Conservation (phyloP, 2,113 vertebrate species). For the Microcebus griseorufus region DNA sequence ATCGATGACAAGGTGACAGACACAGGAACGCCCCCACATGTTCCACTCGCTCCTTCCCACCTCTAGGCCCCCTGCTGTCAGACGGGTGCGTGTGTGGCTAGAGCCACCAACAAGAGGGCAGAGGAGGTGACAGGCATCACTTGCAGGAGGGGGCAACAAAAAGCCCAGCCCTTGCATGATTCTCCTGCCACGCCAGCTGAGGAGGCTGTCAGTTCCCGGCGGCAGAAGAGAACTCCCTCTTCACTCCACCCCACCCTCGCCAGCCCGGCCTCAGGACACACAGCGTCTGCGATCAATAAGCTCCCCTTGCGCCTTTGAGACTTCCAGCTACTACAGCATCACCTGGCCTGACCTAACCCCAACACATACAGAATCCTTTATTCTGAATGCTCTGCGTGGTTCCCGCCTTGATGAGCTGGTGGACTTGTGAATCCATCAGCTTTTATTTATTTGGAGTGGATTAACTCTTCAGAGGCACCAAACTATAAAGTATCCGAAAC, state of each 20-base stretch:
- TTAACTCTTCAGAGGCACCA: neutral
- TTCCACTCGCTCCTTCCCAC: neutral
- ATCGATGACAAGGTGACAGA: neutral
- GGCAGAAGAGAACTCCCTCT: neutral
- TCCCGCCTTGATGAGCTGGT: neutral
- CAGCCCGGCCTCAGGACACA: no score
- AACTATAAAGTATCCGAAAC: neutral
- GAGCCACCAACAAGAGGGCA: neutral
- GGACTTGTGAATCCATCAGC: neutral
- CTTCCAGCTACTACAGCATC: no score
- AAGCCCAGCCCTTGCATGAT: neutral
- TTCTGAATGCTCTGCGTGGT: neutral
- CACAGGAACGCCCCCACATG: neutral
- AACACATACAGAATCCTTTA: neutral
- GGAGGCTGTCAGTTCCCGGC: neutral
- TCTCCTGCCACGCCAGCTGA: neutral
- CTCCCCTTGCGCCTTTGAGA: neutral
- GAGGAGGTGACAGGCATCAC: neutral
- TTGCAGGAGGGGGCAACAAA: neutral
- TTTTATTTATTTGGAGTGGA: neutral
- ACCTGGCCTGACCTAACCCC: neutral
- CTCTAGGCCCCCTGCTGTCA: neutral
- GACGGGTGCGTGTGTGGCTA: neutral
- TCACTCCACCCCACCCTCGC: neutral
- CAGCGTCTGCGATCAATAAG: fast-evolving